phyloP scores from a whole-genome alignment of 1,140 invertebrate genomes.

The Chelonus insularis region DNA sequence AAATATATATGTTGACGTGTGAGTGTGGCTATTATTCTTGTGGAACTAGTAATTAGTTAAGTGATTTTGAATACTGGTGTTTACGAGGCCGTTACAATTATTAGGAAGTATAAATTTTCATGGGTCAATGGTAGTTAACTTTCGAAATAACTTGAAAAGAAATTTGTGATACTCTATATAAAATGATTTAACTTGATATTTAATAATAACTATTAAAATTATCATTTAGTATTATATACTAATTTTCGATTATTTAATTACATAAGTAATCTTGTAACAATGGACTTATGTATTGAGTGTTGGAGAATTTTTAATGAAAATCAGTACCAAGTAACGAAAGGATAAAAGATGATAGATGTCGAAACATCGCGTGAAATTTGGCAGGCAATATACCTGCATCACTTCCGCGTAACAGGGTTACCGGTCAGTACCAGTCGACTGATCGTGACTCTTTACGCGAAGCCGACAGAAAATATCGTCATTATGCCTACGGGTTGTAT shows the following conservation, averaged over 20 bases:
- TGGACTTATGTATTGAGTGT: no score
- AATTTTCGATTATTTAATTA: background rate
- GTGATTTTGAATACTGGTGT: constrained; percentile 2
- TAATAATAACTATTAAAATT: constrained; percentile 12
- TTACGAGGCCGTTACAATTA: background rate
- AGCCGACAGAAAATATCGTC: constrained; percentile 50
- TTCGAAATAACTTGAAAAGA: constrained; percentile 15
- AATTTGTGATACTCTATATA: constrained; percentile 3
- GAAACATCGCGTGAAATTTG: constrained; percentile 20
- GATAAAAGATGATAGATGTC: background rate
- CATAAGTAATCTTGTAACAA: background rate
- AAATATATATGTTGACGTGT: no score
- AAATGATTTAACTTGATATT: background rate
- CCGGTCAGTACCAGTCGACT: constrained; percentile 26
- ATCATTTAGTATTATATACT: constrained; percentile 8
- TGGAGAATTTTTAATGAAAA: background rate
- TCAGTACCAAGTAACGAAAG: background rate
- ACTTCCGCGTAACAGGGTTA: constrained; percentile 51
- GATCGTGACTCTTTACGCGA: constrained; percentile 50
- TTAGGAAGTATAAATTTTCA: constrained; percentile 7
- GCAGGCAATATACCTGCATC: constrained; percentile 30
- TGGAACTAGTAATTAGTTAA: constrained; percentile 1
- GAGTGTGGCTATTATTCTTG: background rate
- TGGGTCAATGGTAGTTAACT: constrained; percentile 15
- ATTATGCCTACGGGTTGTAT: constrained; percentile 44